These are phyloP conservation scores for Drosophila cardini DNA, from an alignment of 1,140 invertebrate genomes.

Conservation along the genomic window DNA sequence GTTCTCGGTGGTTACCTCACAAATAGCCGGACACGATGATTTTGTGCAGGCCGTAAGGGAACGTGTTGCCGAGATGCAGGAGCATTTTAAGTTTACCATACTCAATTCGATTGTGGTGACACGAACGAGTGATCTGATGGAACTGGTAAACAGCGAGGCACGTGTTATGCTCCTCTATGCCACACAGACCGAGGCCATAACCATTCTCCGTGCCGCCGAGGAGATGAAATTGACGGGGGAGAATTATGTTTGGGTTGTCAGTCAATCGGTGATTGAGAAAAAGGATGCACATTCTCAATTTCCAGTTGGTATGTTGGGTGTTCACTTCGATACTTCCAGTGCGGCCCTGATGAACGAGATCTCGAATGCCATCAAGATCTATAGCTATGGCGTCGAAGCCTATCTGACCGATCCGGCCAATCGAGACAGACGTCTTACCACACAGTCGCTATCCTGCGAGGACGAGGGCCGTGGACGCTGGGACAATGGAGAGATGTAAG, in stretches of 20 bases:
- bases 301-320: constrained; percentile 96
- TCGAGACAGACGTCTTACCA: constrained; percentile 89
- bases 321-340: constrained; percentile 95
- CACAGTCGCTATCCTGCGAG: constrained; percentile 89
- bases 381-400: constrained; percentile 94
- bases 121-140: constrained; percentile 87
- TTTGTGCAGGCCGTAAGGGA: constrained; percentile 97
- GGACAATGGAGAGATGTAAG: constrained; percentile 84
- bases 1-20: constrained; percentile 96
- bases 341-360: constrained; percentile 93
- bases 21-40: constrained; percentile 96
- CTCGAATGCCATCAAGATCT: constrained; percentile 94
- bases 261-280: constrained; percentile 96
- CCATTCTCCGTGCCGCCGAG: constrained; percentile 92
- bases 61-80: constrained; percentile 91
- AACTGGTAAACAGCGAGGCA: constrained; percentile 95
- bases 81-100: constrained; percentile 95
- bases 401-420: constrained; percentile 91
- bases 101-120: constrained; percentile 93
- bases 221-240: constrained; percentile 95
- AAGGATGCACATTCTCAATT: constrained; percentile 91
- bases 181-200: constrained; percentile 93
- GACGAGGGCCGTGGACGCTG: constrained; percentile 83
- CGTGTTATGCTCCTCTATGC: constrained; percentile 97
- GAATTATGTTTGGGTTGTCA: constrained; percentile 98